A percentile compares a stretch with the other conserved stretches of the same genome.
phyloP scores from a whole-genome alignment of 2,113 vertebrate genomes.

The Typhlomys cinereus region DNA sequence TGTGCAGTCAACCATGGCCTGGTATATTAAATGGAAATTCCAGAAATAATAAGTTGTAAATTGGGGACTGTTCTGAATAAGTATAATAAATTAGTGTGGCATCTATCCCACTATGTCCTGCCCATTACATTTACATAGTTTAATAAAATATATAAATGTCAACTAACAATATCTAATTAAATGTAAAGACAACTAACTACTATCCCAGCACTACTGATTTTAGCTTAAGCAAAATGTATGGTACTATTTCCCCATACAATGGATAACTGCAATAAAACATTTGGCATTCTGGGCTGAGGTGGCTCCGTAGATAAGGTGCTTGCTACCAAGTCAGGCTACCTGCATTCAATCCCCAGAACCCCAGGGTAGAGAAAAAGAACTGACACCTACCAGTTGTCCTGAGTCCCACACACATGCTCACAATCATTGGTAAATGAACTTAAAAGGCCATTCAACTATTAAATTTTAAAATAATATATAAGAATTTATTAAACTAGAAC shows the following conservation, averaged over 20 bases:
- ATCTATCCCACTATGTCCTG: too few species aligned
- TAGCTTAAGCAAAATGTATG: background rate
- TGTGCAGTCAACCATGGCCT: background rate
- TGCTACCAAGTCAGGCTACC: too few species aligned
- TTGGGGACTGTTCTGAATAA: background rate
- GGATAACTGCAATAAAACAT: background rate
- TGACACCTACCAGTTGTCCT: too few species aligned
- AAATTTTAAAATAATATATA: background rate
- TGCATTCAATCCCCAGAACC: too few species aligned
- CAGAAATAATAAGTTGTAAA: background rate
- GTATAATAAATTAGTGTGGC: background rate
- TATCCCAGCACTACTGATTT: background rate
- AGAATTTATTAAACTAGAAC: slow-evolving; percentile 41
- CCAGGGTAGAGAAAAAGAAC: too few species aligned
- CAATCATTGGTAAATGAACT: too few species aligned
- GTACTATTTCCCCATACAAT: background rate
- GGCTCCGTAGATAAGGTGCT: too few species aligned
- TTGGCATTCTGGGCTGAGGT: background rate
- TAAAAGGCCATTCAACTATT: background rate
- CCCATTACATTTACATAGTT: background rate
- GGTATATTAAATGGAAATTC: background rate
- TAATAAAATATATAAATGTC: too few species aligned
- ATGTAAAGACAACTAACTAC: slow-evolving; percentile 19
- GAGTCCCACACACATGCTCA: too few species aligned
- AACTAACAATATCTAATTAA: background rate